Evolutionary conservation across 2,888 invertebrate genomes (phyloP).

Genomic region (Drepana falcataria): DNA sequence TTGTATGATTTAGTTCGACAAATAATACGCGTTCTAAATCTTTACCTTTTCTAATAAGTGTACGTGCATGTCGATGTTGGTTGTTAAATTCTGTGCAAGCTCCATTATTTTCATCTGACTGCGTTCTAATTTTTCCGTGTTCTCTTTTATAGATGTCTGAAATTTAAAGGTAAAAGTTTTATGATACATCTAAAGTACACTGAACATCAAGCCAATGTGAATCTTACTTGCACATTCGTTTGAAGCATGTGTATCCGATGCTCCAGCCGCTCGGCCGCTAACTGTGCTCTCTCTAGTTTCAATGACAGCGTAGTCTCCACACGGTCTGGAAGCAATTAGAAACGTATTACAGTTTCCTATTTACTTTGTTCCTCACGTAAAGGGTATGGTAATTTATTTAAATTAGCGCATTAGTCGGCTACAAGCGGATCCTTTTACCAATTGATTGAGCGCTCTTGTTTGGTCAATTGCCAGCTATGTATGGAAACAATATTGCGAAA

Average conservation of each 20-base stretch:
- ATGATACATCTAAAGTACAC: background rate
- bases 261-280: slow-evolving; percentile 70
- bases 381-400: slow-evolving; percentile 39
- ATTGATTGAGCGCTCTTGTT: slow-evolving; percentile 60
- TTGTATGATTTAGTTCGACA: background rate
- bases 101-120: slow-evolving; percentile 59
- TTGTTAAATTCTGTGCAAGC: slow-evolving; percentile 60
- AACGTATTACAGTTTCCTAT: slow-evolving; percentile 35
- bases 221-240: slow-evolving; percentile 58
- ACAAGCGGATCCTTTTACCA: slow-evolving; percentile 46
- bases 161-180: slow-evolving; percentile 21
- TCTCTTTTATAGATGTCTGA: slow-evolving; percentile 67
- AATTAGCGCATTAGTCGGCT: slow-evolving; percentile 23
- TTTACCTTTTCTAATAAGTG: slow-evolving; percentile 65
- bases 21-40: background rate
- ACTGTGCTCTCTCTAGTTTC: slow-evolving; percentile 67
- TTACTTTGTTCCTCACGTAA: slow-evolving; percentile 26
- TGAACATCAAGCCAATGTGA: background rate
- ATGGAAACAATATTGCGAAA: slow-evolving; percentile 56
- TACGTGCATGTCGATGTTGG: slow-evolving; percentile 53
- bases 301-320: slow-evolving; percentile 66
- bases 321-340: slow-evolving; percentile 57
- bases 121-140: slow-evolving; percentile 57
- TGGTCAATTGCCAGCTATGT: slow-evolving; percentile 54
- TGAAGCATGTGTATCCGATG: slow-evolving; percentile 70